A percentile compares a stretch with the other conserved stretches of the same genome.
Evolutionary conservation across 2,113 vertebrate species (phyloP).

Genomic region (Clarias gariepinus): DNA sequence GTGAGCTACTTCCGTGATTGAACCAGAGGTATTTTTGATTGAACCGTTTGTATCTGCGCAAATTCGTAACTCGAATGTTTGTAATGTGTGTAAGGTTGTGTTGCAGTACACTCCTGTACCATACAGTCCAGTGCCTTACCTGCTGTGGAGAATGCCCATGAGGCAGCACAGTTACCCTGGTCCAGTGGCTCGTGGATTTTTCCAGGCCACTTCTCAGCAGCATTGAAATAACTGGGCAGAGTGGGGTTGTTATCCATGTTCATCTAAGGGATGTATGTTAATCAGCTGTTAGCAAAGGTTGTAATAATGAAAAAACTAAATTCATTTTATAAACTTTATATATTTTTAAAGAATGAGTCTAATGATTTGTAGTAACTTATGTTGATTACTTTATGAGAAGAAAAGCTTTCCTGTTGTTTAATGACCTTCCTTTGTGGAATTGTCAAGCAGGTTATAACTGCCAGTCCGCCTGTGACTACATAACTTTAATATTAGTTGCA

Average conservation of each 20-base stretch:
- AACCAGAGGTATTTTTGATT: too few relatives aligned
- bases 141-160: constrained; percentile 97
- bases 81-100: neutral
- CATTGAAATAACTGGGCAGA: constrained; percentile 83
- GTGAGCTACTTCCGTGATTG: too few relatives aligned
- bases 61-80: too few relatives aligned
- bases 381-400: neutral
- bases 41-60: too few relatives aligned
- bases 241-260: constrained; percentile 79
- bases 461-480: neutral
- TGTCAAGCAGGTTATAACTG: neutral
- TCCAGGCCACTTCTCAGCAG: constrained; percentile 87
- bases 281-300: neutral
- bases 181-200: constrained; percentile 92
- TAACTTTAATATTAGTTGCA: neutral
- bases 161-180: constrained; percentile 95
- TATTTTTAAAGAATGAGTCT: too few relatives aligned
- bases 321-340: too few relatives aligned
- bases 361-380: neutral
- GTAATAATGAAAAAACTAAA: neutral
- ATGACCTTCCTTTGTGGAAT: neutral
- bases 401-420: neutral
- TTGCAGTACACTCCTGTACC: neutral
- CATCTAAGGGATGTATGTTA: constrained; percentile 70
- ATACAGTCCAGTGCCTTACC: constrained; percentile 66